These are phyloP conservation scores for Myotis daubentonii DNA, from an alignment of 2,797 vertebrate genomes.

Conservation along the genomic window DNA sequence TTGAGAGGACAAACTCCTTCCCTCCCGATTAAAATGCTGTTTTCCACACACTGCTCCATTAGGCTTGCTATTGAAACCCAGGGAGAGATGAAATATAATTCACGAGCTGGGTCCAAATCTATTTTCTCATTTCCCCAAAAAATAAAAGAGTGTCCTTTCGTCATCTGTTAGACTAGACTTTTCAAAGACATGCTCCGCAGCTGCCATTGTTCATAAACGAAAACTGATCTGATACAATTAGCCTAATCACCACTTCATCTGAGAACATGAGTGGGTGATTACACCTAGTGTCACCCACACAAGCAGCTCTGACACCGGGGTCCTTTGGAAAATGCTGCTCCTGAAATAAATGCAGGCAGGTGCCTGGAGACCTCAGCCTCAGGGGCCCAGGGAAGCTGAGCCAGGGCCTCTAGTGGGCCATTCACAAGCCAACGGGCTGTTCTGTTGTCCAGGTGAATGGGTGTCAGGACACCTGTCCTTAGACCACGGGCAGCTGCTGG, in stretches of 20 bases:
- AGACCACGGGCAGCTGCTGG: neutral
- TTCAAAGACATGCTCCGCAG: conserved; percentile 20
- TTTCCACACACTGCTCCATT: conserved; percentile 36
- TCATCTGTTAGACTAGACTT: conserved; percentile 51
- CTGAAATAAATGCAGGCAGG: conserved; percentile 38
- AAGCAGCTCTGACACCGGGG: conserved; percentile 60
- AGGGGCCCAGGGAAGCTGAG: neutral
- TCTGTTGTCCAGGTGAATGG: neutral
- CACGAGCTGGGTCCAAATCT: conserved; percentile 53
- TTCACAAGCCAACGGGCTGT: neutral
- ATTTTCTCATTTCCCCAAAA: conserved; percentile 53
- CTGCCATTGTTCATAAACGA: conserved; percentile 62
- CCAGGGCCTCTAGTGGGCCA: neutral
- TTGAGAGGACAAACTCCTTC: conserved; percentile 65
- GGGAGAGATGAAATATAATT: conserved; percentile 60
- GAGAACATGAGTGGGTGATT: conserved; percentile 58
- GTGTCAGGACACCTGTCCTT: neutral
- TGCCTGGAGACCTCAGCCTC: neutral
- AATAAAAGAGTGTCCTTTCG: conserved; percentile 49
- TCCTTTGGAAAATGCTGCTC: conserved; percentile 37
- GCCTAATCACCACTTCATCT: conserved; percentile 72
- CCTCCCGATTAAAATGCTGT: conserved; percentile 45
- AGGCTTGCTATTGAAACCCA: conserved; percentile 49
- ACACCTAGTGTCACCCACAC: neutral
- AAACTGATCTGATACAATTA: conserved; percentile 68